These are phyloP conservation scores for Linurgus olivaceus DNA, from an alignment of 2,797 vertebrate genomes.

Conservation along the genomic window DNA sequence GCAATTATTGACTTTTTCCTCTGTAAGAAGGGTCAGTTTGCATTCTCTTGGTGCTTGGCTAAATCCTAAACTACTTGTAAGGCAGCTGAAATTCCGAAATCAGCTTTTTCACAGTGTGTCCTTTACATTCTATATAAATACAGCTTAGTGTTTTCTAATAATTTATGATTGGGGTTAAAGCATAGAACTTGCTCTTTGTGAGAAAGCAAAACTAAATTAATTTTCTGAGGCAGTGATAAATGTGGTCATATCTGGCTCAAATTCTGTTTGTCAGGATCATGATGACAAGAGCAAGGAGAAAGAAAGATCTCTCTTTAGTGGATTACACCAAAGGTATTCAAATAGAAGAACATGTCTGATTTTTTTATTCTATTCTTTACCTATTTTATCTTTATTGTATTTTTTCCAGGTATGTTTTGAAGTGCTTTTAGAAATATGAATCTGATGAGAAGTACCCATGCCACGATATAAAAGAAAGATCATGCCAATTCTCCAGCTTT, in stretches of 20 bases:
- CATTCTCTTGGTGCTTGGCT: not conserved
- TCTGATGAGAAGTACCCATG: not conserved
- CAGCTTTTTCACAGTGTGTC: not conserved
- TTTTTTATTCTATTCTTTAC: not conserved
- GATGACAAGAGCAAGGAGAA: not conserved
- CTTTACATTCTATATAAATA: not conserved
- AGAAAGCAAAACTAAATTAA: not conserved
- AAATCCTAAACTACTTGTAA: not conserved
- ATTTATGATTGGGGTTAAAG: not conserved
- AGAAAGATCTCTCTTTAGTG: not conserved
- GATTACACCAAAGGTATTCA: not conserved
- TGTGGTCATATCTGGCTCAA: not conserved
- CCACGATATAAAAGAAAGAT: not conserved
- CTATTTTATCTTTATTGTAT: not conserved
- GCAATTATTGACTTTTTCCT: not conserved
- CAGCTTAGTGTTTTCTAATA: not conserved
- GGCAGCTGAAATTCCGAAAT: not conserved
- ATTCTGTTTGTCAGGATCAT: not conserved
- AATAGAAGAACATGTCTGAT: not conserved
- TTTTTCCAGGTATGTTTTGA: not conserved
- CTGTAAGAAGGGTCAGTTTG: not conserved
- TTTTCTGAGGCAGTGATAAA: not conserved
- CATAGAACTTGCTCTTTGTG: not conserved
- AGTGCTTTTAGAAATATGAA: not conserved
- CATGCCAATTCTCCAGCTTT: accelerated